Conservation (phyloP, 2,113 vertebrate species). For the Blennius ocellaris region DNA sequence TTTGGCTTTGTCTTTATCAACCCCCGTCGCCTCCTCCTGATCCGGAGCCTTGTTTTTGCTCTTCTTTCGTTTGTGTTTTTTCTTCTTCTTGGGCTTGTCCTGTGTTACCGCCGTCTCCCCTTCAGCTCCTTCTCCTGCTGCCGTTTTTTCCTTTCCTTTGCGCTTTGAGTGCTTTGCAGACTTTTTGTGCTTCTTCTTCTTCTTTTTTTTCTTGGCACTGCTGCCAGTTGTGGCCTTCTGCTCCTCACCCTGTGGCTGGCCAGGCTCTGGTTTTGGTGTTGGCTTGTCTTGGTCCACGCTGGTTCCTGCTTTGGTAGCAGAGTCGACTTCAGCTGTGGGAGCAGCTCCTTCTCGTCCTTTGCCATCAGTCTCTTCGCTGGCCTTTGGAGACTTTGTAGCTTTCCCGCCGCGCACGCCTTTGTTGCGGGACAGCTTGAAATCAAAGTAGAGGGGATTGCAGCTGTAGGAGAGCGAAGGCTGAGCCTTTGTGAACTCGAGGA, state of each 20-base stretch:
- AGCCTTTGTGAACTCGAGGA: slow-evolving; percentile 93
- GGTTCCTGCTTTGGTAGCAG: slow-evolving; percentile 38
- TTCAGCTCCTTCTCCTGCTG: slow-evolving; percentile 78
- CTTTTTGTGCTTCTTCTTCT: slow-evolving; percentile 99
- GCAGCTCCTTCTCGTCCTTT: slow-evolving; percentile 67
- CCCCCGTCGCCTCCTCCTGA: slow-evolving; percentile 60
- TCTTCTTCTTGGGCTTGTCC: slow-evolving; percentile 93
- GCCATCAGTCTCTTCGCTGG: slow-evolving; percentile 54
- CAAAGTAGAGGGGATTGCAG: slow-evolving; percentile 98
- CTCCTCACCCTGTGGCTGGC: slow-evolving; percentile 55
- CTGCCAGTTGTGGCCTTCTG: slow-evolving; percentile 71
- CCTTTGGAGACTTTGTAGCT: slow-evolving; percentile 72
- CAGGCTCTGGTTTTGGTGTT: slow-evolving; percentile 47
- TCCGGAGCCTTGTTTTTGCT: slow-evolving; percentile 79
- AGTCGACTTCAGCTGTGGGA: slow-evolving; percentile 68
- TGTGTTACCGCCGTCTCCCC: slow-evolving; percentile 77
- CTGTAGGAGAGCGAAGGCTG: slow-evolving; percentile 95
- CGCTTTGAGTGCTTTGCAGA: slow-evolving; percentile 89
- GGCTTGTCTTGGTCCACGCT: slow-evolving; percentile 67
- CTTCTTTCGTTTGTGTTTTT: slow-evolving; percentile 93
- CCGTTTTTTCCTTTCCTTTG: slow-evolving; percentile 87
- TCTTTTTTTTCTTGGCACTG: slow-evolving; percentile 87
- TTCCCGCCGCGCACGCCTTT: slow-evolving; percentile 84
- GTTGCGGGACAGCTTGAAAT: slow-evolving; percentile 96
- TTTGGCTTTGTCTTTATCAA: slow-evolving; percentile 75